phyloP scores from a whole-genome alignment of 1,140 invertebrate genomes.

The Aphidius ervi region DNA sequence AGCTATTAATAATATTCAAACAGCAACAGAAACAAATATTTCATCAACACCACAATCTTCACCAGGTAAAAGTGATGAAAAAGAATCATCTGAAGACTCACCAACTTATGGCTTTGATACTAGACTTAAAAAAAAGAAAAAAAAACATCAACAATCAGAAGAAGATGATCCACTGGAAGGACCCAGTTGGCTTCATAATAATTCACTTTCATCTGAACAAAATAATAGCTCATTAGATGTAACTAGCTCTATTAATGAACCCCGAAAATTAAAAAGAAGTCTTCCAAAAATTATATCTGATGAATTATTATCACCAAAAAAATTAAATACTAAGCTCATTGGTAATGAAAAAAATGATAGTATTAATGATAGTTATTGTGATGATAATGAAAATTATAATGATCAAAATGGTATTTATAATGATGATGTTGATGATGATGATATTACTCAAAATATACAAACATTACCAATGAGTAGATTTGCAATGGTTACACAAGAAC shows the following conservation, averaged over 20 bases:
- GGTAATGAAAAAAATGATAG: too few relatives aligned
- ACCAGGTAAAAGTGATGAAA: neutral
- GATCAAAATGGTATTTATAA: neutral
- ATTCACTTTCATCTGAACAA: neutral
- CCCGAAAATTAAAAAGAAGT: too few relatives aligned
- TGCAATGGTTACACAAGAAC: too few relatives aligned
- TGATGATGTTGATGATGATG: constrained; percentile 19
- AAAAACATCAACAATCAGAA: neutral
- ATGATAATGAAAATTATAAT: neutral
- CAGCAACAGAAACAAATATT: neutral
- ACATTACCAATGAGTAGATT: too few relatives aligned
- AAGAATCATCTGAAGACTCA: too few relatives aligned
- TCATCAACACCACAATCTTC: constrained; percentile 4
- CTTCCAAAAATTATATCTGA: neutral
- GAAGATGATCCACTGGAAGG: constrained; percentile 46
- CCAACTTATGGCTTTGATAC: constrained; percentile 11
- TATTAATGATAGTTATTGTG: neutral
- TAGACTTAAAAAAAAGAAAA: neutral
- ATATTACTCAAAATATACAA: neutral
- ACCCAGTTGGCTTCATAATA: constrained; percentile 44
- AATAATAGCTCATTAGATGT: neutral
- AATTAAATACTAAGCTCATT: too few relatives aligned
- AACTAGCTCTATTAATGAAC: neutral
- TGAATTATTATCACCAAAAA: too few relatives aligned
- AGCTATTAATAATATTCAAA: constrained; percentile 1